Conservation (phyloP, 2,113 vertebrate species). For the Nicator chloris region DNA sequence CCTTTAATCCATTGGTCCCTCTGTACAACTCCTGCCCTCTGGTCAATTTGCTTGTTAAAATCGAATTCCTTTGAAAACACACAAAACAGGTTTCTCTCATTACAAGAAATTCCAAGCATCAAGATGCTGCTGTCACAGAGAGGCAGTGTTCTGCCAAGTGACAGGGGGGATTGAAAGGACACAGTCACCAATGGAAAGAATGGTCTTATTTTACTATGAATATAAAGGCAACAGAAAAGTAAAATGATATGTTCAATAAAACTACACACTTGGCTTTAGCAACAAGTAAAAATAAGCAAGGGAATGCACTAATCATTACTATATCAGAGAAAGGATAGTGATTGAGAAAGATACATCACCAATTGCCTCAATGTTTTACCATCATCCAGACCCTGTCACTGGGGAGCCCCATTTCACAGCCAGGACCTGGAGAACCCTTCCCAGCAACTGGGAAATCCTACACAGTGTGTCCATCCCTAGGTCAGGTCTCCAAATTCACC, state of each 20-base stretch:
- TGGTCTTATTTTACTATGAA: neutral
- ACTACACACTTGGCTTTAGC: neutral
- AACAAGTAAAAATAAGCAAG: neutral
- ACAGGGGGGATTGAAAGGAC: neutral
- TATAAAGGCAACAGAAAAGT: neutral
- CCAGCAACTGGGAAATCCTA: neutral
- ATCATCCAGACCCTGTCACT: neutral
- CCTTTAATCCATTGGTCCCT: neutral
- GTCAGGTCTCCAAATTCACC: neutral
- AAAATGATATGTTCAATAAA: neutral
- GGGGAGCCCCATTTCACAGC: neutral
- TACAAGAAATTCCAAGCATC: neutral
- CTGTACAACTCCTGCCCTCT: neutral
- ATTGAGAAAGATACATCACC: neutral
- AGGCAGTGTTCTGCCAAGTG: neutral
- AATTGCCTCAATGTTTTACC: neutral
- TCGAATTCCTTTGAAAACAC: conserved; percentile 50
- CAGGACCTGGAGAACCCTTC: neutral
- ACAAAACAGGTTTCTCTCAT: neutral
- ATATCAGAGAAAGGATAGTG: neutral
- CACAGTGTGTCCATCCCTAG: too few species aligned
- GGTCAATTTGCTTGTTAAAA: conserved; percentile 66
- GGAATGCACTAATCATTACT: neutral
- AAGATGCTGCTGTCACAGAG: neutral
- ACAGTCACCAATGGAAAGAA: neutral